phyloP scores from a whole-genome alignment of 2,797 vertebrate genomes.

The Anguilla obscura region DNA sequence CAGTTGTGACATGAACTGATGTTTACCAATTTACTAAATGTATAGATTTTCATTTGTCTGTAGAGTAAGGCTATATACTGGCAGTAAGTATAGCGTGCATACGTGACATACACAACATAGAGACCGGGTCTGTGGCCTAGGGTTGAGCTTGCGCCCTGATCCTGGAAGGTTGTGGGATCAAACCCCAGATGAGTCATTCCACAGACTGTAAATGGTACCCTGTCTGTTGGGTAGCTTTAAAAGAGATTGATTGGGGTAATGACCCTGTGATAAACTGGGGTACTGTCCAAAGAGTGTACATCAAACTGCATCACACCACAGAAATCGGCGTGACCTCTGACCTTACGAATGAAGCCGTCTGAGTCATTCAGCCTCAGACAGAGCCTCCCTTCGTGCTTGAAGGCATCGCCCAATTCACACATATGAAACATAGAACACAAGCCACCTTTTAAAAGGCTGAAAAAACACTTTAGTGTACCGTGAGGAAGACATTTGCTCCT shows the following conservation, averaged over 20 bases:
- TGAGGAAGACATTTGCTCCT: not conserved
- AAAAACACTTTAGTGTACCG: not conserved
- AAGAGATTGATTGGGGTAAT: not conserved
- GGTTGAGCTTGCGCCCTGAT: not conserved
- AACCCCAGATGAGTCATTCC: not conserved
- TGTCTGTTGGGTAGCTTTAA: constrained; percentile 1
- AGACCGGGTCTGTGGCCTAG: not conserved
- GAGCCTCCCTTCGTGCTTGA: not conserved
- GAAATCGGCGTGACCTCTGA: constrained; percentile 1
- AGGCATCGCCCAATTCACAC: not conserved
- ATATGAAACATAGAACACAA: not conserved
- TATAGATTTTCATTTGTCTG: not conserved
- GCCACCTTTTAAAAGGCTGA: not conserved
- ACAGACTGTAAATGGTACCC: not conserved
- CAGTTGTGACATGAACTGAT: constrained; percentile 28
- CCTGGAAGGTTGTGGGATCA: not conserved
- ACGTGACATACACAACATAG: not conserved
- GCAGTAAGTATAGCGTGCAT: not conserved
- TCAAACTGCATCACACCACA: not conserved
- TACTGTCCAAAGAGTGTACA: not conserved
- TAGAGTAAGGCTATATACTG: not conserved
- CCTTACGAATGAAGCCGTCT: not conserved
- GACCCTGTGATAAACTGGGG: not conserved
- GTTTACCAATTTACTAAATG: not conserved
- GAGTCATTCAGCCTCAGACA: not conserved